These are phyloP conservation scores for Gadopsis bispinosus DNA, from an alignment of 2,797 vertebrate species.

Conservation along the genomic window DNA sequence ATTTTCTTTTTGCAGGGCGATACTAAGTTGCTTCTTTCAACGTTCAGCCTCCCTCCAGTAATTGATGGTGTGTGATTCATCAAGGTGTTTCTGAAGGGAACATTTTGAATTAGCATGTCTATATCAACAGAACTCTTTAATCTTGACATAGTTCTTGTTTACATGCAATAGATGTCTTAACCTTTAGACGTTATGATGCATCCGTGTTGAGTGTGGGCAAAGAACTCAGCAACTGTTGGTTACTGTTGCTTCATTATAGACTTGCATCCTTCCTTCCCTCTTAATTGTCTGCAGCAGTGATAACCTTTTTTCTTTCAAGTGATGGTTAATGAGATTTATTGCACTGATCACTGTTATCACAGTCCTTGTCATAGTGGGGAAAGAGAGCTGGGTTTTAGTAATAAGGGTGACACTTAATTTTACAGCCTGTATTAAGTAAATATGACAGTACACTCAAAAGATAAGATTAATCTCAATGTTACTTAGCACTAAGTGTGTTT, in stretches of 20 bases:
- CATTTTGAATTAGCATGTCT: conserved; percentile 48
- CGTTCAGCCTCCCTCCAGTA: conserved; percentile 51
- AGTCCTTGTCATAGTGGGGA: conserved; percentile 6
- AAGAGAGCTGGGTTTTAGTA: conserved; percentile 8
- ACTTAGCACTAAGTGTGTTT: background rate
- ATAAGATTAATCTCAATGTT: background rate
- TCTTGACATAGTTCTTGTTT: conserved; percentile 63
- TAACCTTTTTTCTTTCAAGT: background rate
- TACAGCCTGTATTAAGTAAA: conserved; percentile 18
- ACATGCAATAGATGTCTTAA: conserved; percentile 68
- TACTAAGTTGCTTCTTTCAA: conserved; percentile 66
- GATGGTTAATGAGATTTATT: conserved; percentile 1
- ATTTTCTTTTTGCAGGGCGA: conserved; percentile 74
- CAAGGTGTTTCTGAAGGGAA: conserved; percentile 43
- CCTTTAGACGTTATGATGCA: conserved; percentile 56
- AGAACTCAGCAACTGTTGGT: conserved; percentile 30
- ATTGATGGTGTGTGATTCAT: conserved; percentile 47
- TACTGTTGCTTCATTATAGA: conserved; percentile 17
- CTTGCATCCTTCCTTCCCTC: conserved; percentile 20
- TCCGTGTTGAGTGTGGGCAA: conserved; percentile 51
- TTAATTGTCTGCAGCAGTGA: conserved; percentile 19
- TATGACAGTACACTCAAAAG: background rate
- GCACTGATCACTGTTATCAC: background rate
- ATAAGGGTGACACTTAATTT: conserved; percentile 34
- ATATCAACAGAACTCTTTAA: conserved; percentile 41